A percentile compares a stretch with the other conserved stretches of the same genome.
These are phyloP conservation scores for Polydrusus pterygomalis DNA, from an alignment of 2,888 invertebrate species.

Conservation along the genomic window DNA sequence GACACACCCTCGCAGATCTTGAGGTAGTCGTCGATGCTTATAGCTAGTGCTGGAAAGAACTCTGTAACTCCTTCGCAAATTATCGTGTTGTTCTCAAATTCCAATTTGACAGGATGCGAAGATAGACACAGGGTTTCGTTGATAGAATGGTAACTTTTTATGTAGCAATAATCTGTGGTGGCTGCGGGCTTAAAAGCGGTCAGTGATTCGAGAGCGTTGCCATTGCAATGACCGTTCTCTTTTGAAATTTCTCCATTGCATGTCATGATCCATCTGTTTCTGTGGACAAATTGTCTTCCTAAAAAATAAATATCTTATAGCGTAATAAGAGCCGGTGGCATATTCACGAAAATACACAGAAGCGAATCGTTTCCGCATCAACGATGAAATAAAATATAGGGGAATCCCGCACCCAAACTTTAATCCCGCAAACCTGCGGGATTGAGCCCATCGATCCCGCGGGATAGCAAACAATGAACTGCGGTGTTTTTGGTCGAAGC, in stretches of 20 bases:
- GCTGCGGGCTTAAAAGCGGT: slow-evolving; percentile 50
- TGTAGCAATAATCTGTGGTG: slow-evolving; percentile 51
- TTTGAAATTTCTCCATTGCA: slow-evolving; percentile 51
- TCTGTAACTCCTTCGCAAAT: slow-evolving; percentile 44
- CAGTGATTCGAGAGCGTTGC: slow-evolving; percentile 49
- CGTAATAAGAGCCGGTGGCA: background rate
- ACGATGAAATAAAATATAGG: no score
- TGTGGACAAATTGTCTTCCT: slow-evolving; percentile 53
- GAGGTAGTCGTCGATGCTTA: slow-evolving; percentile 49
- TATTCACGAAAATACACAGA: no score
- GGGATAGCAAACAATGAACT: no score
- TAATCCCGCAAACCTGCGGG: no score
- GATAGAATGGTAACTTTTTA: slow-evolving; percentile 49
- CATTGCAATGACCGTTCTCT: slow-evolving; percentile 56
- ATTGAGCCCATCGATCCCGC: no score
- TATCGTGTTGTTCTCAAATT: slow-evolving; percentile 47
- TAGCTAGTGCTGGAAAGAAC: slow-evolving; percentile 44
- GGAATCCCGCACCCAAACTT: no score
- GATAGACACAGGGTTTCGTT: slow-evolving; percentile 54
- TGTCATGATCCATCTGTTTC: slow-evolving; percentile 53
- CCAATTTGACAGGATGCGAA: slow-evolving; percentile 50
- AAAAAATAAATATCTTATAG: slow-evolving; percentile 13
- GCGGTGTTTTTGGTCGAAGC: no score
- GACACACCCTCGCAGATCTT: slow-evolving; percentile 49
- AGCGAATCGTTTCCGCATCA: no score